Evolutionary conservation across 2,888 invertebrate genomes (phyloP), one percentile per base, ranked within the genome.

Genomic region (Epinotia demarniana): DNA sequence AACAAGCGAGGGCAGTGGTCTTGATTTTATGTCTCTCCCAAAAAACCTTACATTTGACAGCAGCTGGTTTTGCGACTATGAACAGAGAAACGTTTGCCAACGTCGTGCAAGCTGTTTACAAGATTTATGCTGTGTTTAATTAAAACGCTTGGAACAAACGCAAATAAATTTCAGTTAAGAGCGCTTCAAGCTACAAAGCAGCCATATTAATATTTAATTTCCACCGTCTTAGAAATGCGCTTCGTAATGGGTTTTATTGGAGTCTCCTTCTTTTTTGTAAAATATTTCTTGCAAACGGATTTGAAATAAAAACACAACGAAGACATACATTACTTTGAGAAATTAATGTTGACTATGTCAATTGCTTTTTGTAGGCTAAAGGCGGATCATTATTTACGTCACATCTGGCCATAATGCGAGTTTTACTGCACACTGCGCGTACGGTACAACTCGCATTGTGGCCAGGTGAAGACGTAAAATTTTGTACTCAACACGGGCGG

Each of bases 61-160:
- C 90, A 3, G 89, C 87, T 5, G 85, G 86, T 79, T 73, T 88
- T 62, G 87, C 89, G 53, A 76, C 86, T 11, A 90, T 90, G 89
- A 89, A 88, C 64, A 82, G 89, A 55, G 84, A 89, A 46, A 90
- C 89, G 16, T 90, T 90, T 72, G 89, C 87, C 0, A 79, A 86
- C 18, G 84, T 90, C 5, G 87, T 83, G 0, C 89, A 88, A 79
- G 83, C 88, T 33, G 83, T 90, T 66, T 90, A 90, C 75, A 89
- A 89, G 83, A 87, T 90, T 79, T 89, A 90, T 76, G 89, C 90
- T 13, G 88, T 89, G 43, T 89, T 89, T 79, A 89, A 90, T 81
- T 90, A 83, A 84, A 71, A 13, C n/a, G 5, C 46, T 60, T 46
- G n/a, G 27, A 61, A 71, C 49, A 5, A 49, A 16, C 16, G 23